A percentile compares a stretch with the other conserved stretches of the same genome.
phyloP scores from a whole-genome alignment of 2,797 vertebrate genomes.

The Remorina albescens region DNA sequence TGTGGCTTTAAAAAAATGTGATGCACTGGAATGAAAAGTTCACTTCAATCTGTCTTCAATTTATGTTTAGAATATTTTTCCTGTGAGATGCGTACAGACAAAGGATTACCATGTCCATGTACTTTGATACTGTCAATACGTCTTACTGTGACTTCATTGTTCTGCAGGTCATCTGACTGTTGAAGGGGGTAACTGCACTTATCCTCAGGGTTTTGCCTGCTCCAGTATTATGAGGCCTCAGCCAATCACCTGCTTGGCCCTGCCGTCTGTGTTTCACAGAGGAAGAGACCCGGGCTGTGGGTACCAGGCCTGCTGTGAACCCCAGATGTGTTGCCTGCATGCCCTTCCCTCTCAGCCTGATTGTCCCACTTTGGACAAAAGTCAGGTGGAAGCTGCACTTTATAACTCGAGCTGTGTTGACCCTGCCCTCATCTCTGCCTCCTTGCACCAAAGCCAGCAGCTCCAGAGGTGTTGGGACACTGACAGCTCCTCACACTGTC shows the following conservation, averaged over 20 bases:
- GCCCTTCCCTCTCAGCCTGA: conserved; percentile 81
- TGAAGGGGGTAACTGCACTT: conserved; percentile 88
- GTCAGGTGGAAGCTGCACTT: conserved; percentile 71
- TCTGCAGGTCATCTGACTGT: conserved; percentile 89
- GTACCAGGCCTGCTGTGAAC: conserved; percentile 85
- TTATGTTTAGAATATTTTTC: too few species aligned
- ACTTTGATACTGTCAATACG: not conserved
- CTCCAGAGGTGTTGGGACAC: conserved; percentile 80
- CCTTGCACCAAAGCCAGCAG: conserved; percentile 67
- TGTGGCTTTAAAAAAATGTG: too few species aligned
- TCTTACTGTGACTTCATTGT: conserved; percentile 33
- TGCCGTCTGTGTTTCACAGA: conserved; percentile 78
- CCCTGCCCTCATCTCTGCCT: conserved; percentile 69
- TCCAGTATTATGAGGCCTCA: conserved; percentile 85
- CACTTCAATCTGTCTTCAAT: not conserved
- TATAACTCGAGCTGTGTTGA: conserved; percentile 76
- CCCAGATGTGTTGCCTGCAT: conserved; percentile 89
- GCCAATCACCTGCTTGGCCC: conserved; percentile 84
- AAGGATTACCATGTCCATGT: not conserved
- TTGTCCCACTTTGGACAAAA: conserved; percentile 80
- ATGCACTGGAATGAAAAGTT: not conserved
- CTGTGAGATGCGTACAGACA: not conserved
- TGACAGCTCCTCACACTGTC: conserved; percentile 70
- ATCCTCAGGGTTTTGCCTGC: conserved; percentile 80
- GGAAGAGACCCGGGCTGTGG: conserved; percentile 83